Percentiles rank a stretch among this genome's conserved stretches.
phyloP scores from a whole-genome alignment of 2,888 invertebrate genomes.

The Helleia helle region DNA sequence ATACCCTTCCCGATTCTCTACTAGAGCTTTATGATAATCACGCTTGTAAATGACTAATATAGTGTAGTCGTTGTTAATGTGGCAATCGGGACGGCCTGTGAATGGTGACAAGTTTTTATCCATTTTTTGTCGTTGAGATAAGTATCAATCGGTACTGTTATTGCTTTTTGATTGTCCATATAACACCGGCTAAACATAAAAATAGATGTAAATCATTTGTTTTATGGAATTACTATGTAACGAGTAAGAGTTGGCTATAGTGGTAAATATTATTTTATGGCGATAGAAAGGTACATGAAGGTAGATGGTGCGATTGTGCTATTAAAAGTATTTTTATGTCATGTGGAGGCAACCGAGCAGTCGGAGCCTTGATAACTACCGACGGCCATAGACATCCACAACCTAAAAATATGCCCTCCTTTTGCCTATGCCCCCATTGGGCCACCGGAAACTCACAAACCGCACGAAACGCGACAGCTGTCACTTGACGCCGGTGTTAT shows the following conservation, averaged over 20 bases:
- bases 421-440: no score
- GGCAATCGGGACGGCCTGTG: conserved; percentile 32
- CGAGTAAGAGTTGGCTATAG: neutral
- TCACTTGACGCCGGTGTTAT: no score
- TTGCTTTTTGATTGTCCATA: conserved; percentile 22
- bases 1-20: conserved; percentile 49
- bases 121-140: conserved; percentile 12
- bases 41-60: conserved; percentile 53
- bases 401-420: no score
- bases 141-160: conserved; percentile 10
- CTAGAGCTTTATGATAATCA: conserved; percentile 67
- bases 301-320: no score
- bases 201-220: neutral
- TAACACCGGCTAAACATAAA: neutral
- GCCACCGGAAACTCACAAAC: no score
- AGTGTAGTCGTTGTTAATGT: conserved; percentile 36
- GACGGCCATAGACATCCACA: no score
- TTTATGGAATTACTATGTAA: neutral
- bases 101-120: conserved; percentile 28
- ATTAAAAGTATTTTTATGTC: no score
- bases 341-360: no score
- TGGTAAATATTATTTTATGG: no score
- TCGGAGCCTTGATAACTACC: no score
- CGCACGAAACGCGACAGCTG: no score
- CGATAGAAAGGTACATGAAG: no score